Evolutionary conservation across 2,888 invertebrate genomes (phyloP).

Genomic region (Argynnis bischoffii): DNA sequence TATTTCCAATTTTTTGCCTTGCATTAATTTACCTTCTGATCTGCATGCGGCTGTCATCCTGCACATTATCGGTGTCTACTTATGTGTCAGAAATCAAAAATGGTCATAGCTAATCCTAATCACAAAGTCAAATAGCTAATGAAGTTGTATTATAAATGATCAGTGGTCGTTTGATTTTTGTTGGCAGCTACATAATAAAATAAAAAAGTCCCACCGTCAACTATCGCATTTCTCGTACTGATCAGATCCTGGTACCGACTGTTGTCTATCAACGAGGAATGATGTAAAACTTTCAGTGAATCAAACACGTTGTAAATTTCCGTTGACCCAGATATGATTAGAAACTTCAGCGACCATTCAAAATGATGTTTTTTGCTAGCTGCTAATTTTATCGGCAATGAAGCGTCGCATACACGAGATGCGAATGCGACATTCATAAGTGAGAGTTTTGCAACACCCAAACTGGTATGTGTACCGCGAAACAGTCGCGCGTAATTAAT

Average conservation of each 20-base stretch:
- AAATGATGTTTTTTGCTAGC: conserved; percentile 74
- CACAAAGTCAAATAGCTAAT: conserved; percentile 62
- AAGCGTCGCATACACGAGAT: conserved; percentile 68
- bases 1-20: conserved; percentile 55
- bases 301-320: conserved; percentile 73
- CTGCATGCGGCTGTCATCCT: conserved; percentile 70
- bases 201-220: conserved; percentile 59
- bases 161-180: conserved; percentile 52
- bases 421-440: conserved; percentile 77
- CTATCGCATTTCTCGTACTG: conserved; percentile 59
- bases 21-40: conserved; percentile 52
- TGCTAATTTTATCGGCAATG: conserved; percentile 74
- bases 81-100: conserved; percentile 54
- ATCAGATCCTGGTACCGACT: conserved; percentile 77
- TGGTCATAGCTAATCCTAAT: conserved; percentile 68
- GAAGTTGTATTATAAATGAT: conserved; percentile 65
- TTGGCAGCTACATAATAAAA: conserved; percentile 51
- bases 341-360: conserved; percentile 72
- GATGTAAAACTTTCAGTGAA: conserved; percentile 81
- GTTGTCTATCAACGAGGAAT: conserved; percentile 60
- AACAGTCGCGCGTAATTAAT: conserved; percentile 63
- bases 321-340: conserved; percentile 79
- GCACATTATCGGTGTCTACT: conserved; percentile 64
- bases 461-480: conserved; percentile 72
- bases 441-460: conserved; percentile 79